phyloP scores from a whole-genome alignment of 2,888 invertebrate species.

The Allygus modestus region DNA sequence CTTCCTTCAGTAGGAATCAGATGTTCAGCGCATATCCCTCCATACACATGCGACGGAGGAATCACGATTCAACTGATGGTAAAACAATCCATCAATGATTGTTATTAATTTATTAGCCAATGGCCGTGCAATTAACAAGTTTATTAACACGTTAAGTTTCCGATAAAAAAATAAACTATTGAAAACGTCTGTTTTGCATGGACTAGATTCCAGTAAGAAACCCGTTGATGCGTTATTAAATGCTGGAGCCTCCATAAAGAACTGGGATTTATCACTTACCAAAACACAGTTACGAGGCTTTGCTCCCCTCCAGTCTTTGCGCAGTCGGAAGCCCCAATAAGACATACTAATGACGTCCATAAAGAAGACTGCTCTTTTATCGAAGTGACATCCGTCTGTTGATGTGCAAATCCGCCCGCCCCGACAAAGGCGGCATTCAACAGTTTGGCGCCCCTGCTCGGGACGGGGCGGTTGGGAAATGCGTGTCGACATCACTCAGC shows the following conservation, averaged over 20 bases:
- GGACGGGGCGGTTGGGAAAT: background rate
- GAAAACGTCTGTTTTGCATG: too few relatives aligned
- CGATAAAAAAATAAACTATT: too few relatives aligned
- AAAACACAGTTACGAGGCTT: background rate
- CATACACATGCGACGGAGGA: too few relatives aligned
- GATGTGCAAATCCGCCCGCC: conserved; percentile 19
- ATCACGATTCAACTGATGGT: too few relatives aligned
- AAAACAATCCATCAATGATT: too few relatives aligned
- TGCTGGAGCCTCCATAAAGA: background rate
- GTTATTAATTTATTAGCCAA: too few relatives aligned
- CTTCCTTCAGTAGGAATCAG: too few relatives aligned
- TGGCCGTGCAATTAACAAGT: too few relatives aligned
- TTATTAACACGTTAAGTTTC: too few relatives aligned
- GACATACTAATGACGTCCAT: conserved; percentile 30
- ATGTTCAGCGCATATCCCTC: too few relatives aligned
- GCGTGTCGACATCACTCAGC: background rate
- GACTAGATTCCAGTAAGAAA: too few relatives aligned
- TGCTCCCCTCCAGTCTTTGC: background rate
- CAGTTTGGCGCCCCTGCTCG: background rate
- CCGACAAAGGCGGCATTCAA: background rate
- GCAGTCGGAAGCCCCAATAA: conserved; percentile 19
- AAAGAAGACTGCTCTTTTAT: conserved; percentile 29
- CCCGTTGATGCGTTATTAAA: too few relatives aligned
- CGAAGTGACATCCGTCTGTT: background rate
- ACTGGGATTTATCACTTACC: background rate